phyloP scores from a whole-genome alignment of 2,797 vertebrate species.

The Xenopus petersii region DNA sequence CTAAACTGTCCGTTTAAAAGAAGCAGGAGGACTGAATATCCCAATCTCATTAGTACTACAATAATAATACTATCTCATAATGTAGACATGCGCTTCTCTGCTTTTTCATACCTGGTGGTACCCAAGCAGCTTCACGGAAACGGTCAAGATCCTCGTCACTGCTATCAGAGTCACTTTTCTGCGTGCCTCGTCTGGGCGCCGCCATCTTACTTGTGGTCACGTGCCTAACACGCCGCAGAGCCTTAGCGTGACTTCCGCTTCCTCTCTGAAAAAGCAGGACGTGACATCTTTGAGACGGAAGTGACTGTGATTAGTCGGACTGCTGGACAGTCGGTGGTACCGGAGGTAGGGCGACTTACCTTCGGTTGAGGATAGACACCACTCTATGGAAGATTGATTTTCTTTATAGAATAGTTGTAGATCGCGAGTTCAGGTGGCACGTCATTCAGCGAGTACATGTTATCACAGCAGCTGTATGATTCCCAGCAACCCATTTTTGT shows the following conservation, averaged over 20 bases:
- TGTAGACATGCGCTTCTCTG: too few relatives aligned
- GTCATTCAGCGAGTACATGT: too few relatives aligned
- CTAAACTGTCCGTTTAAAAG: too few relatives aligned
- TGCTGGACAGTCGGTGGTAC: slow-evolving; percentile 8
- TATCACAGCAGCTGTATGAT: too few relatives aligned
- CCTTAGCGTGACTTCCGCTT: background rate
- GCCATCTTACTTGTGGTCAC: slow-evolving; percentile 36
- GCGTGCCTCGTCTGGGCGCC: slow-evolving; percentile 1
- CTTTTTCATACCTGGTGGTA: slow-evolving; percentile 7
- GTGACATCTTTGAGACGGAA: slow-evolving; percentile 11
- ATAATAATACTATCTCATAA: too few relatives aligned
- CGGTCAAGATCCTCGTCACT: slow-evolving; percentile 56
- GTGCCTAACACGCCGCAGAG: background rate
- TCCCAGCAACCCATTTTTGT: too few relatives aligned
- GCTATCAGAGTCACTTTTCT: background rate
- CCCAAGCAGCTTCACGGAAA: slow-evolving; percentile 72
- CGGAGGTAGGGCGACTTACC: slow-evolving; percentile 10
- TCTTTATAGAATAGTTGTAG: too few relatives aligned
- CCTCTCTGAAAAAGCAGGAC: slow-evolving; percentile 3
- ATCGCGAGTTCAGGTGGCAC: too few relatives aligned
- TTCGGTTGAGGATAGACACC: too few relatives aligned
- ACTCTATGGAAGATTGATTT: too few relatives aligned
- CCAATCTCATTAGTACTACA: too few relatives aligned
- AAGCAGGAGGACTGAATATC: too few relatives aligned
- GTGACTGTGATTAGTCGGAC: background rate